A percentile compares a stretch with the other conserved stretches of the same genome.
Evolutionary conservation across 1,140 invertebrate species (phyloP).

Genomic region (Aphis craccivora): DNA sequence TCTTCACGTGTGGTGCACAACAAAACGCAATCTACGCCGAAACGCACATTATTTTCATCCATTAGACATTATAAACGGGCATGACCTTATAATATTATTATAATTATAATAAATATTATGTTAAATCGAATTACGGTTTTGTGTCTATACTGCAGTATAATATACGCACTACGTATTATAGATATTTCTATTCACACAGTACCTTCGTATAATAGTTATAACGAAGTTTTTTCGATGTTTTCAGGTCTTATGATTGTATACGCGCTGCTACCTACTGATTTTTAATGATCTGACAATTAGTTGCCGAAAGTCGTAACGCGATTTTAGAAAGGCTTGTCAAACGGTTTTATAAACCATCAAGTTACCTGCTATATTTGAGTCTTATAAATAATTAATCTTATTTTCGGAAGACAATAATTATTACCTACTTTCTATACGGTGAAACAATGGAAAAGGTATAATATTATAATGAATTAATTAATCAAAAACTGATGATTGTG

Average conservation of each 20-base stretch:
- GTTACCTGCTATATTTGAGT: slow-evolving; percentile 12
- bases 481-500: neutral
- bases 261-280: neutral
- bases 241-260: neutral
- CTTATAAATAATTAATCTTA: slow-evolving; percentile 32
- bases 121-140: neutral
- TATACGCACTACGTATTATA: neutral
- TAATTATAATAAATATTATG: neutral
- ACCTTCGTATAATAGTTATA: neutral
- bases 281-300: slow-evolving; percentile 9
- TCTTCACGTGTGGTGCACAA: neutral
- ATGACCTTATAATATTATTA: neutral
- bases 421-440: neutral
- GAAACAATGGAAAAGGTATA: neutral
- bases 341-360: neutral
- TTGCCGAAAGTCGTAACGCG: slow-evolving; percentile 19
- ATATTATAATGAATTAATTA: slow-evolving; percentile 17
- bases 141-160: neutral
- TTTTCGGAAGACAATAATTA: slow-evolving; percentile 24
- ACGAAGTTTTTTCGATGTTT: neutral
- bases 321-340: slow-evolving; percentile 27
- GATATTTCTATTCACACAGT: neutral
- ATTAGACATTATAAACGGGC: neutral
- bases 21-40: neutral
- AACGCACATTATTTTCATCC: neutral